These are phyloP conservation scores for Mastomys coucha DNA, from an alignment of 2,113 vertebrate species.

Conservation along the genomic window DNA sequence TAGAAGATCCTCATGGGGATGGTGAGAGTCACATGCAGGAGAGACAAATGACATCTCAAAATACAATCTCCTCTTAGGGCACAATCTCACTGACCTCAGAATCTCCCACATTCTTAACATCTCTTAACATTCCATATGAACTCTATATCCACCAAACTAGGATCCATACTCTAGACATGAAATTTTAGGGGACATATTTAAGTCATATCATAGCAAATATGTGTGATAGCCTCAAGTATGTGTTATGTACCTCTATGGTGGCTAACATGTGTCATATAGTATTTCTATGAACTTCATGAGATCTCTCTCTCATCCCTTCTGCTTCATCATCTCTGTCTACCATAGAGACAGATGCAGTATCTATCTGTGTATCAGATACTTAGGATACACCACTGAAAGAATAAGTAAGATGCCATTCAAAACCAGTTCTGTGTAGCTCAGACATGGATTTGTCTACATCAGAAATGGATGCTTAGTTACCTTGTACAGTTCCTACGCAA, in stretches of 20 bases:
- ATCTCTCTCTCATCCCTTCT: neutral
- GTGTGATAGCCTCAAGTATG: neutral
- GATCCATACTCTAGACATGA: neutral
- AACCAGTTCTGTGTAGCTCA: neutral
- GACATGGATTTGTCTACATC: no score
- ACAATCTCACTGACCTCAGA: no score
- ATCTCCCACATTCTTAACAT: no score
- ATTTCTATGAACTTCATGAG: neutral
- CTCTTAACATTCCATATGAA: neutral
- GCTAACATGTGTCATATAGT: neutral
- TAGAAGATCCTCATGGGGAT: neutral
- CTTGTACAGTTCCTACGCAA: rapidly evolving
- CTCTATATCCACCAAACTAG: neutral
- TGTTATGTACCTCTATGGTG: neutral
- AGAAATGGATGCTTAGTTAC: neutral
- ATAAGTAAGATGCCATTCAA: neutral
- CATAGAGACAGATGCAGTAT: neutral
- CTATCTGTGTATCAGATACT: neutral
- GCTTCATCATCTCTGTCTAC: neutral
- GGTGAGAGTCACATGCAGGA: neutral
- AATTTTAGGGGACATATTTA: neutral
- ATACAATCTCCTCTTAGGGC: neutral
- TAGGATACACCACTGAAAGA: neutral
- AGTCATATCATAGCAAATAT: neutral
- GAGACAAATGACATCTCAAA: neutral